These are phyloP conservation scores for Empis stercorea DNA, from an alignment of 2,888 invertebrate species.

Conservation along the genomic window DNA sequence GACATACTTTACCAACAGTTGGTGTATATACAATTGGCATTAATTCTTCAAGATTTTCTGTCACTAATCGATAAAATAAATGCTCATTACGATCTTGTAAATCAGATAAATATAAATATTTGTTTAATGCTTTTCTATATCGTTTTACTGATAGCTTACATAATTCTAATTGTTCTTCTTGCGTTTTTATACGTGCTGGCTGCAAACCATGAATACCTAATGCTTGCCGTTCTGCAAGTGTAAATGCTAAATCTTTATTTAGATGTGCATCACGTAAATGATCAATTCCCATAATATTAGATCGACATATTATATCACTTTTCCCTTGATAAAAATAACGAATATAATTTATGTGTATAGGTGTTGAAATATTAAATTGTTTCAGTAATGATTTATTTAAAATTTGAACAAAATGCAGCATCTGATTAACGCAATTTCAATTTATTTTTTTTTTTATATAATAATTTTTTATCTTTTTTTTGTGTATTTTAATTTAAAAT, in stretches of 20 bases:
- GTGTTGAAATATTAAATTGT: too few relatives aligned
- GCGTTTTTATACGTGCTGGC: constrained; percentile 74
- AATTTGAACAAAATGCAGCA: too few relatives aligned
- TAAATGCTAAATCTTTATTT: constrained; percentile 16
- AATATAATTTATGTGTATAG: too few relatives aligned
- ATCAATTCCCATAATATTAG: constrained; percentile 75
- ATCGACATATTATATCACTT: constrained; percentile 66
- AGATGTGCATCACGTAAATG: constrained; percentile 78
- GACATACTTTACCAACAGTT: constrained; percentile 89
- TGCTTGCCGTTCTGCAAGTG: constrained; percentile 78
- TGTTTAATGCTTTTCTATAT: constrained; percentile 71
- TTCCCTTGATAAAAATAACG: constrained; percentile 59
- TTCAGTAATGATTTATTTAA: too few relatives aligned
- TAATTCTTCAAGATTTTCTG: constrained; percentile 69
- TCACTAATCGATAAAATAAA: constrained; percentile 76
- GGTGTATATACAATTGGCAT: constrained; percentile 97
- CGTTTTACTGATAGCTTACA: constrained; percentile 66
- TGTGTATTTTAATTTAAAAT: too few relatives aligned
- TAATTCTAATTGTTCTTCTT: constrained; percentile 70
- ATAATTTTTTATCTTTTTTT: too few relatives aligned
- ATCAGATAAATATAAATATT: constrained; percentile 81
- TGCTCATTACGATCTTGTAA: constrained; percentile 75
- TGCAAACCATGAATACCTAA: constrained; percentile 87
- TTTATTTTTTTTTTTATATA: too few relatives aligned
- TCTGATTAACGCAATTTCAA: too few relatives aligned